Base-by-base conservation (phyloP, 2,113 vertebrate genomes). In the Vicugna pacos region DNA sequence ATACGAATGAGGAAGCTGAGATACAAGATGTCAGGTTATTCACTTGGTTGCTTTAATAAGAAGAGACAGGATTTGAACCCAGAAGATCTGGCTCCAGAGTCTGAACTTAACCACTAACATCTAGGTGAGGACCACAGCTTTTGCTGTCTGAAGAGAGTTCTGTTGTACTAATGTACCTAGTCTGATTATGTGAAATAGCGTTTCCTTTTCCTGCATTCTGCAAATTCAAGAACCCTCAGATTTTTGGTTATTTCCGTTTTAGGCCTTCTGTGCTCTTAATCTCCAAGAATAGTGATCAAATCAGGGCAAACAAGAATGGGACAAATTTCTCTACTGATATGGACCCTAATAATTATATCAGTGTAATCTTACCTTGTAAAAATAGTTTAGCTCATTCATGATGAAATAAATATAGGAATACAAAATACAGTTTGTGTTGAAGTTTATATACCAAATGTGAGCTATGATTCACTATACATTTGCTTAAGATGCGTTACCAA, bases 171-270 rank as follows among this genome's bases (percentile, higher is more conserved):
- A 10, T 10, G 64, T 16, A 52, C 17, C 46, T 73, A 35, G 32
- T 19, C 1, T 11, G 5, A 52, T 11, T 2, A 13, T 38, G 12
- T 2, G 56, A 56, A 89, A 62, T 26, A 65, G 20, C 1, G 15
- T 83, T 88, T 50, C n/a, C 24, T 92, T 64, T 77, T 42, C 20
- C 19, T 91, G 30, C 48, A 30, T 87, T 38, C 35, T 62, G 13
- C 22, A 56, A 69, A 93, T 69, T 87, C 13, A 80, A 90, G 56
- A 69, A 85, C 28, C 20, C 58, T 93, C 52, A 76, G 15, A 30
- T 75, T 75, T 93, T 93, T 82, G 7, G 38, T 81, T 90, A 93
- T 86, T 90, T 52, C 10, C 17, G 60, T 52, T 52, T 93, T 85
- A 60, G 46, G 38, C 76, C 35, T 15, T 83, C 19, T 48, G 19